Conservation (phyloP, 2,888 invertebrate genomes). For the Mactromeris polynyma region DNA sequence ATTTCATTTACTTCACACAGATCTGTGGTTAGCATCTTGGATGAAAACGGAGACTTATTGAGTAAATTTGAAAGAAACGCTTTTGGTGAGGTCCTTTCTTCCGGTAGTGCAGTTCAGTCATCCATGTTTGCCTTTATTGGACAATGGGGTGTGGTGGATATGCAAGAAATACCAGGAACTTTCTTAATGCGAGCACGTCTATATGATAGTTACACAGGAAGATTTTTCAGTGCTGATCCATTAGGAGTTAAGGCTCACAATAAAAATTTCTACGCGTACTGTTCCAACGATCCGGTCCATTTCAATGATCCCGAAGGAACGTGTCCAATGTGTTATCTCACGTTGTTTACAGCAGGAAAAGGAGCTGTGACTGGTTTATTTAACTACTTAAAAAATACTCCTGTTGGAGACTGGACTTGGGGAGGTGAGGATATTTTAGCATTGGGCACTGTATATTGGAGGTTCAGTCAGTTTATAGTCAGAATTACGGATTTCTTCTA, state of each 20-base stretch:
- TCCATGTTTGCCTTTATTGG: constrained; percentile 50
- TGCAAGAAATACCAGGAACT: too few relatives aligned
- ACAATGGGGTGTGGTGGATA: constrained; percentile 50
- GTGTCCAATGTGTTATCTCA: not conserved
- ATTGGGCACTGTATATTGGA: not conserved
- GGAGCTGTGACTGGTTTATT: not conserved
- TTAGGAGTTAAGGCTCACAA: constrained; percentile 35
- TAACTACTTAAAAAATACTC: not conserved
- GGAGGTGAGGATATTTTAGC: constrained; percentile 24
- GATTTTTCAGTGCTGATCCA: too few relatives aligned
- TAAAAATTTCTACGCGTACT: constrained; percentile 52
- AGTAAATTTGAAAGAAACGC: too few relatives aligned
- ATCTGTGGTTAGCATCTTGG: constrained; percentile 24
- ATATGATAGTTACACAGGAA: too few relatives aligned
- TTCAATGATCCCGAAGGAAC: constrained; percentile 47
- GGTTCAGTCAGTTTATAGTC: too few relatives aligned
- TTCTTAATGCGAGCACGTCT: too few relatives aligned
- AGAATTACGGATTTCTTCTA: too few relatives aligned
- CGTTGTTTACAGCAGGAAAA: too few relatives aligned
- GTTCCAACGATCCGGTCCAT: constrained; percentile 48
- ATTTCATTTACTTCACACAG: constrained; percentile 26
- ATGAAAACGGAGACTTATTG: too few relatives aligned
- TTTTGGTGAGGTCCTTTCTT: too few relatives aligned
- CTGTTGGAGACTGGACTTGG: constrained; percentile 1
- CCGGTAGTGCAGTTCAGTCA: too few relatives aligned